Evolutionary conservation across 2,888 invertebrate genomes (phyloP), one percentile per base, ranked within the genome.

Genomic region (Hyalella azteca): DNA sequence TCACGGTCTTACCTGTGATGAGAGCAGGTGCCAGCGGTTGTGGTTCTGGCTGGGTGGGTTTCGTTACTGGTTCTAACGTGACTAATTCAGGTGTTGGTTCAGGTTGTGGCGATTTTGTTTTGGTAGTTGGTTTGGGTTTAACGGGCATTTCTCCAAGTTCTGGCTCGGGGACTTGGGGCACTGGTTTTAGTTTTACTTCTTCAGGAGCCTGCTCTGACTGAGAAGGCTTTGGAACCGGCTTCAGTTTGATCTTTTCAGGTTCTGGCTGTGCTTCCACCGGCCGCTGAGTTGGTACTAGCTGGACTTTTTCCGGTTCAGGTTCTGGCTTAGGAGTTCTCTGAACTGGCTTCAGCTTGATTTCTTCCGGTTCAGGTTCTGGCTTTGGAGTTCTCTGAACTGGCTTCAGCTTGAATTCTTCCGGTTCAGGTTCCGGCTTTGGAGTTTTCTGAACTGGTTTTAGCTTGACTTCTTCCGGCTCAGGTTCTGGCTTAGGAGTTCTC

Each of bases 401-500:
- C 29, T 59, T 66, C 5, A 45, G 22, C 29, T 45, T 49, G 13
- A 54, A 13, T 26, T 41, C 5, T 49, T 40, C 66, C 13, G 79
- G 79, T 76, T 79, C 75, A 7, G 39, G 73, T 75, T 75, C 79
- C 9, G 36, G 66, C 22, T 77, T 40, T 29, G 49, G 49, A 40
- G 80, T 40, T 73, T 39, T 78, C 15, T 29, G 48, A 39, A 48
- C 32, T 78, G 73, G 73, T 54, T 79, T 75, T 9, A 40, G 15
- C 26, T 73, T 75, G n/a, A 40, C 54, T 32, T 19, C 29, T 49
- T 79, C 54, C n/a, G 39, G 39, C 29, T 49, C 50, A 29, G 73
- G 73, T 75, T 73, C 60, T 66, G 54, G 45, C 54, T 78, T 45
- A 19, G 54, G n/a, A 29, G 39, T 9, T 50, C n/a, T 66, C 60